These are phyloP conservation scores for Pristionchus entomophagus DNA, from an alignment of 2,888 invertebrate species.

Conservation along the genomic window DNA sequence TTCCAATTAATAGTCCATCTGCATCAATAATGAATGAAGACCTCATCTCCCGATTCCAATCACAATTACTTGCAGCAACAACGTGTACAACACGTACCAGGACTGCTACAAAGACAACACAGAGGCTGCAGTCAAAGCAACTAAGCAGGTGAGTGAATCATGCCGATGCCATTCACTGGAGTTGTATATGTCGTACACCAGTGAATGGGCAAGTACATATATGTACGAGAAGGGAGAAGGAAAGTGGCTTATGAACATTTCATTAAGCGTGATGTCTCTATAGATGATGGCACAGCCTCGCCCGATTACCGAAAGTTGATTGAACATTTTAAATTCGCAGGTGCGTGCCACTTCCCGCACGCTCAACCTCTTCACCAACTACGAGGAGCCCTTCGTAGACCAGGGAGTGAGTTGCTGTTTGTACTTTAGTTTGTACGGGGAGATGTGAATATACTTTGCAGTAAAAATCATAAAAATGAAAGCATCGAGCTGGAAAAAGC, in stretches of 20 bases:
- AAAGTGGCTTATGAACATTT: too few relatives aligned
- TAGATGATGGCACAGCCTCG: too few relatives aligned
- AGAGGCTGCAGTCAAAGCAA: background rate
- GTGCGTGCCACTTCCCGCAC: slow-evolving; percentile 8
- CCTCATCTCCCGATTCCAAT: too few relatives aligned
- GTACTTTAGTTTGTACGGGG: too few relatives aligned
- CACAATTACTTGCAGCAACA: slow-evolving; percentile 56
- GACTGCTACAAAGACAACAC: slow-evolving; percentile 58
- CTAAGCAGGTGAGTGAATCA: background rate
- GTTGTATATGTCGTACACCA: too few relatives aligned
- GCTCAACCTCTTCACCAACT: slow-evolving; percentile 53
- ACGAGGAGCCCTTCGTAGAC: slow-evolving; percentile 60
- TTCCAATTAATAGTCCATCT: too few relatives aligned
- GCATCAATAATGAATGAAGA: background rate
- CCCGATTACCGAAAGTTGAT: background rate
- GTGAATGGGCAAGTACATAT: too few relatives aligned
- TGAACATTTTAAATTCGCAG: background rate
- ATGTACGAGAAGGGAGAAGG: too few relatives aligned
- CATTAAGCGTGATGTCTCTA: too few relatives aligned
- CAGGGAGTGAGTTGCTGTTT: slow-evolving; percentile 55
- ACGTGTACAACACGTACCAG: slow-evolving; percentile 67
- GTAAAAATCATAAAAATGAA: too few relatives aligned
- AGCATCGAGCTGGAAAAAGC: background rate
- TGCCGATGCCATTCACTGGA: too few relatives aligned
- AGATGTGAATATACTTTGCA: too few relatives aligned